These are phyloP conservation scores for Struthio camelus DNA, from an alignment of 2,113 vertebrate species.

Conservation along the genomic window DNA sequence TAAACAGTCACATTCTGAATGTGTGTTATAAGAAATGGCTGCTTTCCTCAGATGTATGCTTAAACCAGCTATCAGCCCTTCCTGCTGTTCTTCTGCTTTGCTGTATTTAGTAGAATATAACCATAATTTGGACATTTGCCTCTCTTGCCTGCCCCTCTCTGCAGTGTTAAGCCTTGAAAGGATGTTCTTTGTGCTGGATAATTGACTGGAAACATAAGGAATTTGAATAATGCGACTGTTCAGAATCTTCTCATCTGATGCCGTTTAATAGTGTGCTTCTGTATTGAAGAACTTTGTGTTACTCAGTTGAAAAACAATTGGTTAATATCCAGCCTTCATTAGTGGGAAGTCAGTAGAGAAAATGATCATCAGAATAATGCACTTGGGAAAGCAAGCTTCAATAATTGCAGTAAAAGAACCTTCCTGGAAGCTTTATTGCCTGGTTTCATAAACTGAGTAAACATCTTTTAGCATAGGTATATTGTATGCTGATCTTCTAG, in stretches of 20 bases:
- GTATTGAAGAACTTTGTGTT: not conserved
- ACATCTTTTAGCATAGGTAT: rapidly evolving
- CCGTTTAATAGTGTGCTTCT: not conserved
- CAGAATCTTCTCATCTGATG: not conserved
- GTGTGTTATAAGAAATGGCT: not conserved
- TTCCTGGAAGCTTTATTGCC: not conserved
- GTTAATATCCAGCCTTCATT: not conserved
- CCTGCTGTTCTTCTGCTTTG: not conserved
- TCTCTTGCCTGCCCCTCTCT: not conserved
- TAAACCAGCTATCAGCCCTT: not conserved
- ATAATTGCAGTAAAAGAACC: not conserved
- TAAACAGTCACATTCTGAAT: not conserved
- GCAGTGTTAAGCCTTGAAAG: not conserved
- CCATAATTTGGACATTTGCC: not conserved
- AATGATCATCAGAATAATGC: not conserved
- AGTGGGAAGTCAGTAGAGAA: not conserved
- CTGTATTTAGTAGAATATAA: not conserved
- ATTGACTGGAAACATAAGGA: not conserved
- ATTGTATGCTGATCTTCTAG: not conserved
- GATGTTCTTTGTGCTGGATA: not conserved
- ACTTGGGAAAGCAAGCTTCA: not conserved
- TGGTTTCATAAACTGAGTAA: not conserved
- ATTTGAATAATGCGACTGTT: not conserved
- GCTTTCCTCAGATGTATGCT: not conserved
- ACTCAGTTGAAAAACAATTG: not conserved